phyloP scores from a whole-genome alignment of 1,140 invertebrate genomes.

The Brachionus rubens region DNA sequence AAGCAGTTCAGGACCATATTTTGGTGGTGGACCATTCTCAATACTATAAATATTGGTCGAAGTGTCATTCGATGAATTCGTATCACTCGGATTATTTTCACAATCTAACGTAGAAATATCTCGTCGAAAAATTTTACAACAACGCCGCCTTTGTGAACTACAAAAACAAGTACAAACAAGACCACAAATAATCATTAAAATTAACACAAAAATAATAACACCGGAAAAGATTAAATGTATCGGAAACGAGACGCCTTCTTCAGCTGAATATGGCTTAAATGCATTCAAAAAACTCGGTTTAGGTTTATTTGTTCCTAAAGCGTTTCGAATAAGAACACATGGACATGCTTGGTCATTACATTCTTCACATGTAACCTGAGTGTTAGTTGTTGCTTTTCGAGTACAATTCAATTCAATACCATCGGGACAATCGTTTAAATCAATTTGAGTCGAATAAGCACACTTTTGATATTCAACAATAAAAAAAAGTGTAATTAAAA shows the following conservation, averaged over 20 bases:
- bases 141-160: not conserved
- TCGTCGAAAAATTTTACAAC: not conserved
- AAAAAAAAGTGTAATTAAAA: no score
- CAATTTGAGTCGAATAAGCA: no score
- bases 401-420: no score
- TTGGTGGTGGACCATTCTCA: not conserved
- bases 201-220: conserved; percentile 9
- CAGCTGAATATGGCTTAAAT: not conserved
- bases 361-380: no score
- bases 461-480: no score
- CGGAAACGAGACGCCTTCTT: not conserved
- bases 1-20: not conserved
- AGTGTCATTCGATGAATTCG: not conserved
- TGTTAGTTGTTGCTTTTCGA: no score
- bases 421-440: no score
- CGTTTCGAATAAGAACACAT: no score
- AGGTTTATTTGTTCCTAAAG: not conserved
- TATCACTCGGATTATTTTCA: no score
- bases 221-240: conserved; percentile 7
- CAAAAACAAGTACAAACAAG: conserved; percentile 15
- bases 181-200: not conserved
- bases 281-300: not conserved
- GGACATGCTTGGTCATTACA: no score
- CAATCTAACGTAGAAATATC: not conserved
- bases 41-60: no score